Conservation (phyloP, 2,888 invertebrate species). For the Oxyteleia sp. region DNA sequence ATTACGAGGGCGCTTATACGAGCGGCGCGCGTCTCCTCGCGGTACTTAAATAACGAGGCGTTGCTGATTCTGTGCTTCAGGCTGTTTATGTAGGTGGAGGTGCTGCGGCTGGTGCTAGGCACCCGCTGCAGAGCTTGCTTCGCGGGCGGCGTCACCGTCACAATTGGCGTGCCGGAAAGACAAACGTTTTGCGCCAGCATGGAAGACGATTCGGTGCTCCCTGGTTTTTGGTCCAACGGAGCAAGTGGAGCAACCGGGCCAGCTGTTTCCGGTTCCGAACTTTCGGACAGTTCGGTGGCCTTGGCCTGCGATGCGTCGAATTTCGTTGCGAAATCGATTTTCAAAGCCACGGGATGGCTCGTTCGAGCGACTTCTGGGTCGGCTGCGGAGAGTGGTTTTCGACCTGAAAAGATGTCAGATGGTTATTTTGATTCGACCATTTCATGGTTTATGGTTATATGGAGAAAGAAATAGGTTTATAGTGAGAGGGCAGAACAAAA, state of each 20-base stretch:
- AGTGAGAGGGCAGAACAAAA: no score
- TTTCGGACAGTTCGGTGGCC: conserved; percentile 9
- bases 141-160: conserved; percentile 87
- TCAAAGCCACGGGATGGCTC: conserved; percentile 5
- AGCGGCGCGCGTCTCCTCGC: conserved; percentile 96
- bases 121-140: conserved; percentile 86
- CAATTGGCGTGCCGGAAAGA: conserved; percentile 89
- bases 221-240: not conserved
- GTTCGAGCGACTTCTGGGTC: not conserved
- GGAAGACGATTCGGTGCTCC: conserved; percentile 75
- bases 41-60: conserved; percentile 94
- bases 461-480: no score
- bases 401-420: no score
- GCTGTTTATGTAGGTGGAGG: conserved; percentile 91
- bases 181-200: conserved; percentile 13
- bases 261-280: conserved; percentile 28
- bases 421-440: no score
- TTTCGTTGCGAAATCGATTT: not conserved
- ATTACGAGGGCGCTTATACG: conserved; percentile 94
- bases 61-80: conserved; percentile 94
- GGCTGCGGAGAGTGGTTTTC: not conserved
- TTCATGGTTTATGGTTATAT: no score
- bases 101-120: conserved; percentile 84
- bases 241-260: not conserved
- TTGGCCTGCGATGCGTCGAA: not conserved